Evolutionary conservation across 2,888 invertebrate genomes (phyloP), one percentile per base, ranked within the genome.

Genomic region (Encarsia formosa): DNA sequence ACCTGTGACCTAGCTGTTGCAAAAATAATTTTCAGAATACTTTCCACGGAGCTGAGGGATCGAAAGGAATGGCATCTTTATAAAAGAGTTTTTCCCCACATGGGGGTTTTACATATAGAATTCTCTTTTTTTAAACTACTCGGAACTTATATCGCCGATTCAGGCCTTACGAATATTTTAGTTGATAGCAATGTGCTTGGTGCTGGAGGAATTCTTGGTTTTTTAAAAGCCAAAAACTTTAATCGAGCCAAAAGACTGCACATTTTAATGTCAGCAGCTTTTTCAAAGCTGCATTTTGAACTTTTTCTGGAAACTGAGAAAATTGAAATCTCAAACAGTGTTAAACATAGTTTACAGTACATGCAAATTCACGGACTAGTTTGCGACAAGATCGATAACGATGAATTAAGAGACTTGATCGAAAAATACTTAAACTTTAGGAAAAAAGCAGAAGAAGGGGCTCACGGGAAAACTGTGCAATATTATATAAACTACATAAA

Each of bases 391-490:
- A 13, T 29, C 8, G 29, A 29, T 29, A 29, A 29, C 13, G 8
- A 8, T 9, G 29, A 29, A 29, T 8, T 29, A 29, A 8, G 8
- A 29, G 8, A 29, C 8, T 13, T 29, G 8, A 9, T 29, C 13
- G 29, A 58, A 31, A 42, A 59, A 37, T 63, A 58, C 59, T 48
- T 59, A 35, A 37, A 60, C 46, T 63, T 55, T 51, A 62, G 37
- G 46, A 44, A 56, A 56, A 41, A 59, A 46, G 61, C 63, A 26
- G 15, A 57, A 18, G 6, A 56, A 44, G 68, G 67, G 5, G 43
- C 60, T 6, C 60, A 64, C 39, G 68, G 68, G 4, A 63, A 64
- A 58, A 71, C 70, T 4, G 54, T 66, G 16, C 66, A 70, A 51
- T 65, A 61, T 55, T 67, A 64, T 48, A 59, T 63, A 46, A 61